These are phyloP conservation scores for Agelaius tricolor DNA, from an alignment of 2,113 vertebrate genomes.

Conservation along the genomic window DNA sequence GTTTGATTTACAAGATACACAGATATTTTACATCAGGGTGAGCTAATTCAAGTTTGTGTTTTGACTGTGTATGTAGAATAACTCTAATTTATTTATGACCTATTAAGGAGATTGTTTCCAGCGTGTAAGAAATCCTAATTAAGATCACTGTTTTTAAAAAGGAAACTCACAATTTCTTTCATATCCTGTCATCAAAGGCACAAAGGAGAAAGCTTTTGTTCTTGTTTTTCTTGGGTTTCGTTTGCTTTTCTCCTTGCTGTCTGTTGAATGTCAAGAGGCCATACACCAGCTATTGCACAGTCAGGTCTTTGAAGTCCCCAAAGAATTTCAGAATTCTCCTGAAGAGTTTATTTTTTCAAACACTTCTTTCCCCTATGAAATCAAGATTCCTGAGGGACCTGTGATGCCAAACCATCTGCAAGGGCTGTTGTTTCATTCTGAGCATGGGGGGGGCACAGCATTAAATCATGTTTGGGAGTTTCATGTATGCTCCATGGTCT, in stretches of 20 bases:
- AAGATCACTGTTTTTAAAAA: slow-evolving; percentile 26
- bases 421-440: not conserved
- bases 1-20: slow-evolving; percentile 18
- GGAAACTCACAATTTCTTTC: not conserved
- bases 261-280: not conserved
- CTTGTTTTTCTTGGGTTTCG: not conserved
- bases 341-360: not conserved
- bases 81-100: slow-evolving; percentile 2
- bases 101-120: slow-evolving; percentile 23
- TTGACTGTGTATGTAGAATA: not conserved
- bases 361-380: not conserved
- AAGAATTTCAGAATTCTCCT: not conserved
- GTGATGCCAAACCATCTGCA: not conserved
- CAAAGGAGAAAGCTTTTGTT: not conserved
- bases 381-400: not conserved
- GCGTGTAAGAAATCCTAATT: slow-evolving; percentile 9
- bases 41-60: slow-evolving; percentile 35
- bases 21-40: not conserved
- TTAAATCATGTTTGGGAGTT: not conserved
- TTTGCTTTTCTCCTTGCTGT: not conserved
- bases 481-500: not conserved
- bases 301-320: not conserved
- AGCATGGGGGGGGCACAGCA: not conserved
- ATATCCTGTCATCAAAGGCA: not conserved
- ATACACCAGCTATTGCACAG: not conserved